Conservation (phyloP, 2,888 invertebrate species). For the Drosophila multiciliata region DNA sequence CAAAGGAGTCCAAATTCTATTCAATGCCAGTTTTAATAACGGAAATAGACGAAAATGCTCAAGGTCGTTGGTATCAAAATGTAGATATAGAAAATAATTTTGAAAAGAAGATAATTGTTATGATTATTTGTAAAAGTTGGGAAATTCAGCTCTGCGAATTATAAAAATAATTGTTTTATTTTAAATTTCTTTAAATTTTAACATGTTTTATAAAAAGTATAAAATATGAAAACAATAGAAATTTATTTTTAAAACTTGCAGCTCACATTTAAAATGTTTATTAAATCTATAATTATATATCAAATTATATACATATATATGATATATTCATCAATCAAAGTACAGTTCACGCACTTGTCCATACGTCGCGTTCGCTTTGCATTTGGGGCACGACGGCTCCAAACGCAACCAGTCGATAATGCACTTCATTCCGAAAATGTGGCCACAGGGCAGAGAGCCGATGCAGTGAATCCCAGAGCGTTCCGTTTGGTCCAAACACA, state of each 20-base stretch:
- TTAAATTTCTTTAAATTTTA: too few species aligned
- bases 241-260: too few species aligned
- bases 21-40: slow-evolving; percentile 43
- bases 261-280: background rate
- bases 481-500: background rate
- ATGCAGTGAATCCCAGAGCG: rapidly evolving
- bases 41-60: slow-evolving; percentile 4
- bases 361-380: too few species aligned
- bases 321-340: background rate
- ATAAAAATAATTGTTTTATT: too few species aligned
- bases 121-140: too few species aligned
- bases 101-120: background rate
- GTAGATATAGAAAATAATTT: background rate
- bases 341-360: too few species aligned
- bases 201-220: too few species aligned
- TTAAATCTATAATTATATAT: background rate
- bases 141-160: too few species aligned
- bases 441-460: background rate
- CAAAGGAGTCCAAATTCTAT: slow-evolving; percentile 35
- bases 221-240: too few species aligned
- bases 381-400: background rate
- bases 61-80: slow-evolving; percentile 30
- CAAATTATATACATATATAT: background rate
- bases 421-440: rapidly evolving
- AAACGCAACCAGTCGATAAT: rapidly evolving